Conservation (phyloP, 2,113 vertebrate species). For the Eira barbara region DNA sequence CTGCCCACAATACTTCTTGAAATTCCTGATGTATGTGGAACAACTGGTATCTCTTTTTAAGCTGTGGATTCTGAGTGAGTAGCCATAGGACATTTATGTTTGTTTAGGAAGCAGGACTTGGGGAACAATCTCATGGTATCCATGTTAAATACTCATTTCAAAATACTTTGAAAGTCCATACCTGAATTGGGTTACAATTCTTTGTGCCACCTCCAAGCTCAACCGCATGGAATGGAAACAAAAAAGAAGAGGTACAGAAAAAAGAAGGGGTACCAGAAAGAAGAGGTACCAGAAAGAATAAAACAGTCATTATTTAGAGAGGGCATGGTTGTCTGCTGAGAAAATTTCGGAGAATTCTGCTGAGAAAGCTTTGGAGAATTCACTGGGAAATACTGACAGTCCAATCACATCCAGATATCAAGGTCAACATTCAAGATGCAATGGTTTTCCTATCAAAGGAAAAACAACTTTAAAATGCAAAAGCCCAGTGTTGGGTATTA, state of each 20-base stretch:
- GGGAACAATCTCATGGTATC: background rate
- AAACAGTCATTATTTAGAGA: background rate
- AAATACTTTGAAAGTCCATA: background rate
- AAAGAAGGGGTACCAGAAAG: background rate
- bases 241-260: background rate
- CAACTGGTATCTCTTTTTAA: background rate
- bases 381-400: background rate
- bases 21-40: background rate
- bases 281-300: background rate
- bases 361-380: background rate
- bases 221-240: background rate
- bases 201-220: background rate
- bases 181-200: background rate
- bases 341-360: background rate
- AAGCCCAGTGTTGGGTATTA: too few relatives aligned
- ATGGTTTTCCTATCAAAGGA: background rate
- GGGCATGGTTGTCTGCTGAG: background rate
- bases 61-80: background rate
- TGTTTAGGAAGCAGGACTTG: background rate
- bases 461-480: background rate
- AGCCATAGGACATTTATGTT: background rate
- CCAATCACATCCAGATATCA: background rate
- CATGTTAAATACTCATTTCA: background rate
- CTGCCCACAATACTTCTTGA: background rate
- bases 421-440: background rate